Evolutionary conservation across 30 jellyfish, hydroid and myxozoan species (phyloP).

Genomic region (Aurelia sp.): DNA sequence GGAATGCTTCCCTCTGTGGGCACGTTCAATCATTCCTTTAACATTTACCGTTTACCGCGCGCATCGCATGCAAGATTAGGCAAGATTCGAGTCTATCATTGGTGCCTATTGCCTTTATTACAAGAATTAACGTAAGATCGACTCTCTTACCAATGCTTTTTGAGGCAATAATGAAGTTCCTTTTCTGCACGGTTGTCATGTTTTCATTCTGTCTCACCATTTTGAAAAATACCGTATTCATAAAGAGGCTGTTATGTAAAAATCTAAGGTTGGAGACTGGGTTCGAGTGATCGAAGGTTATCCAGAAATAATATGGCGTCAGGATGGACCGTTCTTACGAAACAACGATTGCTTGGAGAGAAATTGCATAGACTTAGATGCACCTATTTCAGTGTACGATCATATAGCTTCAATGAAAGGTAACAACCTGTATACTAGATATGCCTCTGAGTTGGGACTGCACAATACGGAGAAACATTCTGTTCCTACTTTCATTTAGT

Average conservation of each 20-base stretch:
- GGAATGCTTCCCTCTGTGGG: no score
- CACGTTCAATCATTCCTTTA: no score
- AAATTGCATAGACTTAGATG: background rate
- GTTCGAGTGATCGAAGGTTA: background rate
- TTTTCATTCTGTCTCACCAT: no score
- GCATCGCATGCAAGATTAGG: no score
- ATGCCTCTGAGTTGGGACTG: background rate
- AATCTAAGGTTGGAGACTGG: no score
- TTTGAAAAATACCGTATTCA: no score
- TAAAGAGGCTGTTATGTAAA: slow-evolving; percentile 9
- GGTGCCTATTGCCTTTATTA: no score
- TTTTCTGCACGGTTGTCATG: background rate
- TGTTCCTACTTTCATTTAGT: no score
- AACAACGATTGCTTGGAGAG: background rate
- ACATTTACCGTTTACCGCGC: no score
- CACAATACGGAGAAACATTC: no score
- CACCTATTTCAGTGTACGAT: background rate
- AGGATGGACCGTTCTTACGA: slow-evolving; percentile 22
- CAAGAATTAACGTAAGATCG: no score
- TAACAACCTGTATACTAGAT: background rate
- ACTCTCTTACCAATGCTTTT: slow-evolving; percentile 30
- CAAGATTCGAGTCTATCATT: no score
- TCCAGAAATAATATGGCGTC: slow-evolving; percentile 68
- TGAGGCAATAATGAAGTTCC: slow-evolving; percentile 32
- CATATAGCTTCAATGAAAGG: slow-evolving; percentile 14